A percentile compares a stretch with the other conserved stretches of the same genome.
Evolutionary conservation across 2,888 invertebrate species (phyloP).

Genomic region (Myopa testacea): DNA sequence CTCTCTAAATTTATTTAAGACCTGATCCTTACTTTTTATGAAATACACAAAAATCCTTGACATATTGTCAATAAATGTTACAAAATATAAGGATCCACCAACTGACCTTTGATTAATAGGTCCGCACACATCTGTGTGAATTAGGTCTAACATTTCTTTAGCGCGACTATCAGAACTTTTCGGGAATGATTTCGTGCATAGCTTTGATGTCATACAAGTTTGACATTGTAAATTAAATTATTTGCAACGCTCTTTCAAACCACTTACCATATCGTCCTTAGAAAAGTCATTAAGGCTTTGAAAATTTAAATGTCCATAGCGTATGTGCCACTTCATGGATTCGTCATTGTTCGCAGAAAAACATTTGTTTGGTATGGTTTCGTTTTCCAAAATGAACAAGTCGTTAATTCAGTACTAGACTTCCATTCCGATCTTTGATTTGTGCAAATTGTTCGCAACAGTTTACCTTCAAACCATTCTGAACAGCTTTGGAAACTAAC

Average conservation of each 20-base stretch:
- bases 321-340: neutral
- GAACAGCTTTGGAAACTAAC: neutral
- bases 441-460: neutral
- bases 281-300: too few species aligned
- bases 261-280: too few species aligned
- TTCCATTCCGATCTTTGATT: neutral
- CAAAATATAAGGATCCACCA: neutral
- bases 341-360: neutral
- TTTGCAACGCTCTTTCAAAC: too few species aligned
- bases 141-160: too few species aligned
- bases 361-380: neutral
- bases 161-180: too few species aligned
- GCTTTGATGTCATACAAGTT: too few species aligned
- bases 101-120: neutral
- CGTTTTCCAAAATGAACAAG: slow-evolving; percentile 2
- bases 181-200: too few species aligned
- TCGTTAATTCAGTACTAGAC: neutral
- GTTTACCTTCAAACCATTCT: neutral
- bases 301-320: too few species aligned
- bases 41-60: neutral
- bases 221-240: too few species aligned
- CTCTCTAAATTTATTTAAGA: too few species aligned
- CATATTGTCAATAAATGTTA: neutral
- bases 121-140: too few species aligned
- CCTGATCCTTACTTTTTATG: too few species aligned